Percentiles rank a stretch among this genome's conserved stretches.
These are phyloP conservation scores for Gryllus bimaculatus DNA, from an alignment of 1,140 invertebrate genomes.

Conservation along the genomic window DNA sequence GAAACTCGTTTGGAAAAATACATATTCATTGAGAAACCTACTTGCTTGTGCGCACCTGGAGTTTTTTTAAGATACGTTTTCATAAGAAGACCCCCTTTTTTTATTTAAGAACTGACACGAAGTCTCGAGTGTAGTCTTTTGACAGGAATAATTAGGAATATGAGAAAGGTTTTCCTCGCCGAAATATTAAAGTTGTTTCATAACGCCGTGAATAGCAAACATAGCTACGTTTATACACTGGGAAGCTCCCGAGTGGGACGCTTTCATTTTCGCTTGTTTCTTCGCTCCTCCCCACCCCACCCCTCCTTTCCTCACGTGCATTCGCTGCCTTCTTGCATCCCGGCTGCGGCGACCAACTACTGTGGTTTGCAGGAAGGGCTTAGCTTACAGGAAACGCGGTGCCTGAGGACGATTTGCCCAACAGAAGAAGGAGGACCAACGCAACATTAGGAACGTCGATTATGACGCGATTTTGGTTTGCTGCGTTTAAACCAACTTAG, in stretches of 20 bases:
- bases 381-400: no score
- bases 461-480: no score
- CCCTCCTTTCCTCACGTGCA: background rate
- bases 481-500: no score
- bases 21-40: background rate
- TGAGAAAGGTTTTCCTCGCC: background rate
- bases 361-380: no score
- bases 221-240: background rate
- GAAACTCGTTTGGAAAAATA: conserved; percentile 1
- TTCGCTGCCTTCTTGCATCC: no score
- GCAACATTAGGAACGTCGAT: no score
- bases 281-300: no score
- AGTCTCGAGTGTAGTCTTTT: background rate
- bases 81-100: background rate
- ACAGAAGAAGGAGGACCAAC: no score
- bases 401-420: no score
- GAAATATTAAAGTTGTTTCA: background rate
- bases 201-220: background rate
- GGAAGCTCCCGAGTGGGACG: background rate
- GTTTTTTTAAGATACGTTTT: background rate
- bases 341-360: no score
- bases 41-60: background rate
- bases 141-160: background rate
- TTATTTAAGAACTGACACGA: background rate
- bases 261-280: background rate